Evolutionary conservation across 2,797 vertebrate species (phyloP).

Genomic region (Mareca strepera): DNA sequence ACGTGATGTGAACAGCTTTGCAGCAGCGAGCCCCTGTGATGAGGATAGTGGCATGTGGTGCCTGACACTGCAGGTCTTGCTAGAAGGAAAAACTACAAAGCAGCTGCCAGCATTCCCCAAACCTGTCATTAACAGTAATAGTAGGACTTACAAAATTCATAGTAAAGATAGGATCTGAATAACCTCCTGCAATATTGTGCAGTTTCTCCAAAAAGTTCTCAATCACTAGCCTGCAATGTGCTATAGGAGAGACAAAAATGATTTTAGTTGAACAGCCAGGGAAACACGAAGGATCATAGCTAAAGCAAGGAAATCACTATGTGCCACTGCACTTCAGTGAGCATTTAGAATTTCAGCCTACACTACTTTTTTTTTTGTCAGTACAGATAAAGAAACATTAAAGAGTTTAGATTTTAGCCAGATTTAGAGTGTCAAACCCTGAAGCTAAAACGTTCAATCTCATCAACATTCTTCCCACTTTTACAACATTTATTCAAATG

Average conservation of each 20-base stretch:
- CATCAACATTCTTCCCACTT: constrained; percentile 27
- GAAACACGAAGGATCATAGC: background rate
- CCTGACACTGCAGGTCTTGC: background rate
- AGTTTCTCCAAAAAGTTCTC: background rate
- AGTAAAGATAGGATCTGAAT: background rate
- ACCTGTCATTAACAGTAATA: background rate
- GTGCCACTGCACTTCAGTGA: background rate
- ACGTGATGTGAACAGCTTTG: background rate
- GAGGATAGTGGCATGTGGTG: background rate
- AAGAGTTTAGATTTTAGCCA: constrained; percentile 32
- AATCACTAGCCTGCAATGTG: background rate
- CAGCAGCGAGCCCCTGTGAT: background rate
- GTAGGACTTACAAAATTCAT: background rate
- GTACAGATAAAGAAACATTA: constrained; percentile 16
- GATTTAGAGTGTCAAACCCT: constrained; percentile 26
- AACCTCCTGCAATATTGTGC: background rate
- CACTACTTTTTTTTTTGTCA: background rate
- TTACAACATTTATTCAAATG: background rate
- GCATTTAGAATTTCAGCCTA: background rate
- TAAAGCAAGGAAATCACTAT: background rate
- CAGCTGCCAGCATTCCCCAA: background rate
- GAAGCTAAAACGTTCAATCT: constrained; percentile 10
- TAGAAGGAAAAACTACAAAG: background rate
- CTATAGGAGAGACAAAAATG: background rate
- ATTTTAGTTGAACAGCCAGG: background rate